Conservation (phyloP, 2,113 vertebrate genomes). For the Cheilinus undulatus region DNA sequence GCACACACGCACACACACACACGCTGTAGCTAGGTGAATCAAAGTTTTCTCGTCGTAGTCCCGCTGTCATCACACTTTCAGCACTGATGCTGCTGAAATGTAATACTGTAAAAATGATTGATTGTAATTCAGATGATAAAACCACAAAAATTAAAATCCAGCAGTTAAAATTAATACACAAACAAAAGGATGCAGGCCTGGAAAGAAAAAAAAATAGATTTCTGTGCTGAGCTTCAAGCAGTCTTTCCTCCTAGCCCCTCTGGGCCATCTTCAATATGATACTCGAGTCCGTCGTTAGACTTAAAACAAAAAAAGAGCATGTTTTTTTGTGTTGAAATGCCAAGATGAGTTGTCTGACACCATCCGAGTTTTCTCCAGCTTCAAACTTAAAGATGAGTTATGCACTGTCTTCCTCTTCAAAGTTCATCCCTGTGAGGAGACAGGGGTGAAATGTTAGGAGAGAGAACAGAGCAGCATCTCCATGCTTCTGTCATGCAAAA, state of each 20-base stretch:
- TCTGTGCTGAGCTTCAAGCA: conserved; percentile 67
- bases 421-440: conserved; percentile 94
- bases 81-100: conserved; percentile 71
- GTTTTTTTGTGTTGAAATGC: conserved; percentile 88
- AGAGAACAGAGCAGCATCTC: background rate
- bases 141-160: conserved; percentile 51
- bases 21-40: conserved; percentile 77
- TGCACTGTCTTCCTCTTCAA: conserved; percentile 83
- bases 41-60: conserved; percentile 73
- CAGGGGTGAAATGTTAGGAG: conserved; percentile 49
- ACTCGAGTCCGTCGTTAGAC: conserved; percentile 61
- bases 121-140: conserved; percentile 69
- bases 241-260: conserved; percentile 49
- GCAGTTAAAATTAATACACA: conserved; percentile 51
- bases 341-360: conserved; percentile 74
- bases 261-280: conserved; percentile 43
- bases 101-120: conserved; percentile 56
- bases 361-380: conserved; percentile 80
- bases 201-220: conserved; percentile 64
- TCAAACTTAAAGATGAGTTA: conserved; percentile 72
- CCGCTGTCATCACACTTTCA: conserved; percentile 50
- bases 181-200: conserved; percentile 73
- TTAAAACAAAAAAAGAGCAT: conserved; percentile 82
- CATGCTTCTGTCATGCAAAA: conserved; percentile 40
- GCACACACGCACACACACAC: conserved; percentile 66